These are phyloP conservation scores for Nebria ingens DNA, from an alignment of 1,140 invertebrate genomes.

Conservation along the genomic window DNA sequence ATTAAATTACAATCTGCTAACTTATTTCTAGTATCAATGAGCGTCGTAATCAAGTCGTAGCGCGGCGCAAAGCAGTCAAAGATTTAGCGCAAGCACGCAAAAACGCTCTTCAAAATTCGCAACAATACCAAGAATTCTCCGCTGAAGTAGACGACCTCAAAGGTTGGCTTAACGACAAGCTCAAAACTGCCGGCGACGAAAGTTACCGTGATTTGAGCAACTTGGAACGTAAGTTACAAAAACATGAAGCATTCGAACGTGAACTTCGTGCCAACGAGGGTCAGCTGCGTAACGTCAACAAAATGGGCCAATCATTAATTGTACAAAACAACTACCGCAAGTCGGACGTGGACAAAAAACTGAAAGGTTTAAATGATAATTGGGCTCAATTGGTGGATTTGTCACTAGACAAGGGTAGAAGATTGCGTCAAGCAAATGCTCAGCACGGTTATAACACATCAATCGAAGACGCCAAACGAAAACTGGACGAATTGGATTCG, in stretches of 20 bases:
- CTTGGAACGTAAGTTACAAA: conserved; percentile 87
- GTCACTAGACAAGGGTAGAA: conserved; percentile 74
- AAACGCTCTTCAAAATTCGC: conserved; percentile 62
- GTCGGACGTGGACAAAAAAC: conserved; percentile 51
- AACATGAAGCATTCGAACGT: conserved; percentile 95
- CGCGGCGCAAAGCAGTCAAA: conserved; percentile 61
- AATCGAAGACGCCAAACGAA: conserved; percentile 68
- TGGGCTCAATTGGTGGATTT: conserved; percentile 60
- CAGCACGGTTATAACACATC: conserved; percentile 69
- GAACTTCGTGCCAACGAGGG: conserved; percentile 88
- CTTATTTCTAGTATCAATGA: conserved; percentile 54
- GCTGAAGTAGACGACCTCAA: conserved; percentile 80
- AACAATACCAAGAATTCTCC: conserved; percentile 75
- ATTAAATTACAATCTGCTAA: neutral
- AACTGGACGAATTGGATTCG: conserved; percentile 66
- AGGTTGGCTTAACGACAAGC: conserved; percentile 87
- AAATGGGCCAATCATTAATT: conserved; percentile 59
- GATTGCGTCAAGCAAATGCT: conserved; percentile 62
- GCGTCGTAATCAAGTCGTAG: conserved; percentile 62
- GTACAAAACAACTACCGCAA: conserved; percentile 58
- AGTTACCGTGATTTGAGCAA: conserved; percentile 87
- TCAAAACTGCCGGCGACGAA: conserved; percentile 82
- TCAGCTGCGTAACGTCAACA: conserved; percentile 73
- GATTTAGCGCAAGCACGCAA: conserved; percentile 60
- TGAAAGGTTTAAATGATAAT: conserved; percentile 57